Evolutionary conservation across 2,797 vertebrate genomes (phyloP).

Genomic region (Gymnoscopelus microlampas): DNA sequence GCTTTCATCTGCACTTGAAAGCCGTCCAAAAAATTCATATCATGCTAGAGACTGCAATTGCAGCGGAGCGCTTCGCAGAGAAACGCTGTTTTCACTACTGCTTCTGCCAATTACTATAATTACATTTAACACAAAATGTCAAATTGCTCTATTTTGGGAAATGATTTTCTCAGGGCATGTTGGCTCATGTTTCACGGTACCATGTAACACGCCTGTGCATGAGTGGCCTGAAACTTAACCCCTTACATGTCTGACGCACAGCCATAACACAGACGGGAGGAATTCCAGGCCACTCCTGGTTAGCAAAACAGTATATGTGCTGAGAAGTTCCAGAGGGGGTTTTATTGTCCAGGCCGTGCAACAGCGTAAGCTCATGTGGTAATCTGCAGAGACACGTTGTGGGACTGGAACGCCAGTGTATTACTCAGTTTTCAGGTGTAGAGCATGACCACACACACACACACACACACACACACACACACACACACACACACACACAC

Average conservation of each 20-base stretch:
- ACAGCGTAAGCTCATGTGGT: constrained; percentile 52
- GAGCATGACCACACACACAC: constrained; percentile 7
- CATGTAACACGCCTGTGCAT: constrained; percentile 65
- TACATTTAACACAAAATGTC: constrained; percentile 72
- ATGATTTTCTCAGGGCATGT: constrained; percentile 62
- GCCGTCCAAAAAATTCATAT: constrained; percentile 14
- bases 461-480: not conserved
- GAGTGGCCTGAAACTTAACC: constrained; percentile 77
- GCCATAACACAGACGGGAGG: constrained; percentile 79
- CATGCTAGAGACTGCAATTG: constrained; percentile 31
- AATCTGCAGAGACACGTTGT: constrained; percentile 53
- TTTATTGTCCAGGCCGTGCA: constrained; percentile 52
- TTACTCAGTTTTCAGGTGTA: constrained; percentile 59
- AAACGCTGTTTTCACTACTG: constrained; percentile 63
- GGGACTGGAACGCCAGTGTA: constrained; percentile 55
- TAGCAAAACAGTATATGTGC: constrained; percentile 65
- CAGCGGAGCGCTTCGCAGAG: constrained; percentile 22
- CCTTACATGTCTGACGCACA: constrained; percentile 61
- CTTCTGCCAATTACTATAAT: constrained; percentile 74
- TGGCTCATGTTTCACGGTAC: constrained; percentile 59
- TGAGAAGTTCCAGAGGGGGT: constrained; percentile 60
- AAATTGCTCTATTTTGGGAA: constrained; percentile 75
- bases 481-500: not conserved
- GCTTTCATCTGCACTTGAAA: constrained; percentile 13
- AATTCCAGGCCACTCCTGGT: constrained; percentile 62